phyloP scores from a whole-genome alignment of 2,113 vertebrate species.

The Cnemophilus loriae region DNA sequence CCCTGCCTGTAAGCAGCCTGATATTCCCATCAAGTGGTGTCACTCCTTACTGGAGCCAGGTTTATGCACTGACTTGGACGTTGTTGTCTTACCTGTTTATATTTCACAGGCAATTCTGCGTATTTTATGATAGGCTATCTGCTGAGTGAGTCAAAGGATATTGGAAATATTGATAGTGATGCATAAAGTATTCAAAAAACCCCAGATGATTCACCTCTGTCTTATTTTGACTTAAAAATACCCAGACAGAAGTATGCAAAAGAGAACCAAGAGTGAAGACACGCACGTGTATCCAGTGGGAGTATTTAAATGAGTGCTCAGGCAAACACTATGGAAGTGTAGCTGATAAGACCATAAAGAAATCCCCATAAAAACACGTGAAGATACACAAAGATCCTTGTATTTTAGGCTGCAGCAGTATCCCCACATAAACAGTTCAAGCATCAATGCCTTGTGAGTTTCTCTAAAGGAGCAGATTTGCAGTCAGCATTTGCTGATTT shows the following conservation, averaged over 20 bases:
- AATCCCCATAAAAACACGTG: neutral
- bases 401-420: neutral
- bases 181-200: neutral
- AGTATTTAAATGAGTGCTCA: neutral
- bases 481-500: constrained; percentile 14
- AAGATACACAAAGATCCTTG: neutral
- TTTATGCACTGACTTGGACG: neutral
- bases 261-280: neutral
- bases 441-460: neutral
- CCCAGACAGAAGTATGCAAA: constrained; percentile 2
- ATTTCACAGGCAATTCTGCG: neutral
- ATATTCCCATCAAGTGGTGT: neutral
- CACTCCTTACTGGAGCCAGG: neutral
- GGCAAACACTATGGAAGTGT: neutral
- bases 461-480: neutral
- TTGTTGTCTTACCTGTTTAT: neutral
- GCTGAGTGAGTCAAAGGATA: neutral
- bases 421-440: neutral
- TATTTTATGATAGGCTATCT: neutral
- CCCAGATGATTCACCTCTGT: constrained; percentile 36
- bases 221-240: constrained; percentile 26
- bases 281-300: neutral
- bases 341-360: neutral
- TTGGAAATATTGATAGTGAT: constrained; percentile 22
- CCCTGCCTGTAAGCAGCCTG: neutral